Conservation (phyloP, 1,140 invertebrate species). For the Drosophila fuyamai region DNA sequence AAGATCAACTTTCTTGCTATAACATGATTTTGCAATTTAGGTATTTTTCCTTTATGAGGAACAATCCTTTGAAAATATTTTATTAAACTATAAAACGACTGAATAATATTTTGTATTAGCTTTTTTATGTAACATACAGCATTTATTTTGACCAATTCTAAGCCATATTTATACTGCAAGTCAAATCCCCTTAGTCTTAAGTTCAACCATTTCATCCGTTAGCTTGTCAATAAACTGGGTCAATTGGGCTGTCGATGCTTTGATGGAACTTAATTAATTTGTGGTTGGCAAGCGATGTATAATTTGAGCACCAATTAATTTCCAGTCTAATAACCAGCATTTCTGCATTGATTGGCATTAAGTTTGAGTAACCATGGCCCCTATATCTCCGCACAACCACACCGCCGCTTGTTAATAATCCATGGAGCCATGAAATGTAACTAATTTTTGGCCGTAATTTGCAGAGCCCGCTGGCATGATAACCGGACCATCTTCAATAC, state of each 20-base stretch:
- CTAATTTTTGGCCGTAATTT: slow-evolving; percentile 34
- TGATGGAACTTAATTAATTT: slow-evolving; percentile 28
- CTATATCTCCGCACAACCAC: slow-evolving; percentile 2
- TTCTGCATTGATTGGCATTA: slow-evolving; percentile 66
- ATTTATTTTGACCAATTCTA: too few relatives aligned
- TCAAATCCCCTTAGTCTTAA: not conserved
- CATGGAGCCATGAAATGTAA: slow-evolving; percentile 1
- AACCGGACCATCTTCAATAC: slow-evolving; percentile 97
- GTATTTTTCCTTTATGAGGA: too few relatives aligned
- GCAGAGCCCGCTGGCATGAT: slow-evolving; percentile 94
- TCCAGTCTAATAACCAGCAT: slow-evolving; percentile 68
- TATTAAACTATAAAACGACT: too few relatives aligned
- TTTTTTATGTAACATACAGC: too few relatives aligned
- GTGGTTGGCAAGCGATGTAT: slow-evolving; percentile 47
- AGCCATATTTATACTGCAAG: not conserved
- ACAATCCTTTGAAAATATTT: too few relatives aligned
- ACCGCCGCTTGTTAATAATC: slow-evolving; percentile 24
- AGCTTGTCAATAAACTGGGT: slow-evolving; percentile 27
- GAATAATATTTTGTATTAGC: too few relatives aligned
- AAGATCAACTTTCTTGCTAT: too few relatives aligned
- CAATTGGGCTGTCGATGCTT: slow-evolving; percentile 37
- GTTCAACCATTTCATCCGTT: slow-evolving; percentile 4
- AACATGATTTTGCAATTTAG: too few relatives aligned
- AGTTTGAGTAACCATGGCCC: slow-evolving; percentile 21
- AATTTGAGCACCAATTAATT: slow-evolving; percentile 74